These are phyloP conservation scores for Heterochromis multidens DNA, from an alignment of 2,113 vertebrate genomes.

Conservation along the genomic window DNA sequence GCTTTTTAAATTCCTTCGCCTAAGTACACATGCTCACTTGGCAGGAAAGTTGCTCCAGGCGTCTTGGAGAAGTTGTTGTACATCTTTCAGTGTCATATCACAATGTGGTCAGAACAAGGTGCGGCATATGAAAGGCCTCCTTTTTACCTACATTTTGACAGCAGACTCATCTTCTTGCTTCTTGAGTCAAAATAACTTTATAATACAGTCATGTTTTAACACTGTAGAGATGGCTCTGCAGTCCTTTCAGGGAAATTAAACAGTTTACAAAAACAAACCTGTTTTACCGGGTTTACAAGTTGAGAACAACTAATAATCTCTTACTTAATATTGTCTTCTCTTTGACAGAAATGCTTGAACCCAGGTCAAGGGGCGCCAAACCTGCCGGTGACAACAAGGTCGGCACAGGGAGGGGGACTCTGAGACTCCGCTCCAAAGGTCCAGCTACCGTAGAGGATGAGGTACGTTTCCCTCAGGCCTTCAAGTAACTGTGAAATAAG, in stretches of 20 bases:
- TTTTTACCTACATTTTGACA: neutral
- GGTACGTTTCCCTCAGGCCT: slow-evolving; percentile 67
- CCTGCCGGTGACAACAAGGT: slow-evolving; percentile 75
- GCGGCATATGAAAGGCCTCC: neutral
- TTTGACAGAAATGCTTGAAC: slow-evolving; percentile 85
- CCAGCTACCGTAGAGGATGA: slow-evolving; percentile 89
- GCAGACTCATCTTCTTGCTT: neutral
- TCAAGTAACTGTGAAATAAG: neutral
- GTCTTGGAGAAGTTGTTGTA: neutral
- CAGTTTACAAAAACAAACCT: neutral
- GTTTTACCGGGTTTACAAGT: neutral
- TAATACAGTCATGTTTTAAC: neutral
- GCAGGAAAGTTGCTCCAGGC: neutral
- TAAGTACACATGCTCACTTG: neutral
- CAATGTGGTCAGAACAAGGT: neutral
- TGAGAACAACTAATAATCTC: neutral
- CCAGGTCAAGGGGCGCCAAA: slow-evolving; percentile 80
- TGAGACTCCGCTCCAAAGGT: slow-evolving; percentile 89
- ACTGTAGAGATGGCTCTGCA: neutral
- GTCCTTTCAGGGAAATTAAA: neutral
- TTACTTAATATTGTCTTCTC: neutral
- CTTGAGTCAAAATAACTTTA: neutral
- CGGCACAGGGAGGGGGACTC: slow-evolving; percentile 81
- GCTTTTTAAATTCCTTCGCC: no score
- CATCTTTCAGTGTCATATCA: neutral